phyloP scores from a whole-genome alignment of 2,113 vertebrate genomes.

The Saguinus midas region DNA sequence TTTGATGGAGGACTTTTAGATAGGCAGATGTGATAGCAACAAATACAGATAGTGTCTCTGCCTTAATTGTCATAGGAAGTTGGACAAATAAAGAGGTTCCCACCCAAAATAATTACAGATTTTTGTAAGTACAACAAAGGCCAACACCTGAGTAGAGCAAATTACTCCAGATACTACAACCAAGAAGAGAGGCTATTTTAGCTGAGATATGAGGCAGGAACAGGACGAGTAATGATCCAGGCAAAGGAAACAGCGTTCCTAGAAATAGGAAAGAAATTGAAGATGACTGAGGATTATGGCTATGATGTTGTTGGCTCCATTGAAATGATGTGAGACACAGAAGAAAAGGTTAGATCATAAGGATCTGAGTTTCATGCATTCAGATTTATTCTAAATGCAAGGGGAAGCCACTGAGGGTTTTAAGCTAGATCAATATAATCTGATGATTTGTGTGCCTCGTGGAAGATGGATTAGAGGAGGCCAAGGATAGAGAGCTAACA shows the following conservation, averaged over 20 bases:
- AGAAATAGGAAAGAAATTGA: not conserved
- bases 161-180: not conserved
- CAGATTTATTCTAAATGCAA: not conserved
- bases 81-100: not conserved
- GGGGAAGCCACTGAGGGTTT: not conserved
- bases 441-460: not conserved
- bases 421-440: not conserved
- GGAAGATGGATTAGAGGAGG: not conserved
- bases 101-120: not conserved
- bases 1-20: not conserved
- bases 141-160: not conserved
- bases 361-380: not conserved
- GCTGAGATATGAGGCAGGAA: not conserved
- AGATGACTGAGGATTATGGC: rapidly evolving
- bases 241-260: not conserved
- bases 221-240: not conserved
- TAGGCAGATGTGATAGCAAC: not conserved
- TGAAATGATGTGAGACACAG: not conserved
- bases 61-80: not conserved
- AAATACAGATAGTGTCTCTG: not conserved
- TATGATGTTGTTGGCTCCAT: rapidly evolving
- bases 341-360: not conserved
- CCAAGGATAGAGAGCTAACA: not conserved
- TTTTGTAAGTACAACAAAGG: not conserved
- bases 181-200: not conserved